Base-by-base conservation (phyloP, 2,888 invertebrate genomes). In the Orchesellides sinensis region DNA sequence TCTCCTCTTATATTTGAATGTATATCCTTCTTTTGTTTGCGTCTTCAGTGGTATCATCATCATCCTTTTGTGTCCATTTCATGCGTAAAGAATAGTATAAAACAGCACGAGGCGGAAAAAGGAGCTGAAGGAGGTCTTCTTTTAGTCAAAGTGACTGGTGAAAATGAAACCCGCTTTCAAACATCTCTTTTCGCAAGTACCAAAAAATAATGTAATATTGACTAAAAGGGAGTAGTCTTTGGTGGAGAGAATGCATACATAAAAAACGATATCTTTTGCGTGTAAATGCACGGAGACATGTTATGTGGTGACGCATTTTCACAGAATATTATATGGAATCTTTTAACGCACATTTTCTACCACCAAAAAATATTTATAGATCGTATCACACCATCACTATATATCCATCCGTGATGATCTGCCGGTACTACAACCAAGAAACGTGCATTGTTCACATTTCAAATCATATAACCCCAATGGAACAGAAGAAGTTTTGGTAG, bases 401-500 rank as follows among this genome's bases (percentile, higher is more conserved):
- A 2, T 14, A 2, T 8, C 25, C 10, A 27, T 6, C 49, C 4
- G 25, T 8, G 10, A 56, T 56, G 56, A 56, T 56, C 12, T n/a
- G n/a, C n/a, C 17, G 56, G 21, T 40, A 40, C 27, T 19, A n/a
- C 49, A 49, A 10, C 17, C 14, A 10, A 6, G 49, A 10, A 49
- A 23, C n/a, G 40, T 65, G 63, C 63, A 23, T 65, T 65, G 40
- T 40, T 40, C 63, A 65, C 63, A 45, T 72, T 61, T 74, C 63
- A 19, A 52, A n/a, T n/a, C n/a, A n/a, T n/a, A n/a, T n/a, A n/a
- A n/a, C n/a, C n/a, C n/a, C n/a, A n/a, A n/a, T n/a, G n/a, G n/a
- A n/a, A 40, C 35, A n/a, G 59, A 59, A 73, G 35, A 75, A 65
- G 72, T 59, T 59, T 73, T 47, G 63, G 49, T 65, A 14, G 54